Percentiles rank a stretch among this genome's conserved stretches.
Evolutionary conservation across 2,888 invertebrate species (phyloP).

Genomic region (Macroteleia sp.): DNA sequence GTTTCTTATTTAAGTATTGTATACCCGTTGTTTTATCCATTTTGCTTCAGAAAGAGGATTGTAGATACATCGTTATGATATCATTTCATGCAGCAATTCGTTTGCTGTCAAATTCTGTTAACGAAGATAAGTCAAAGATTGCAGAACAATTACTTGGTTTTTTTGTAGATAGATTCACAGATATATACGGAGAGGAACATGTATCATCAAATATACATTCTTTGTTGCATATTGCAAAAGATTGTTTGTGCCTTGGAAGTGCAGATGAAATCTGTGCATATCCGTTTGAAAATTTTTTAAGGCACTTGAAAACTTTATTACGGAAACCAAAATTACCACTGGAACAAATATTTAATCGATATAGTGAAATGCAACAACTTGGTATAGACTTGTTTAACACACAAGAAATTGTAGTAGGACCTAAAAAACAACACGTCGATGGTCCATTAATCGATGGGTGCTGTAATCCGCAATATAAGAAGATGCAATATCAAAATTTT

Average conservation of each 20-base stretch:
- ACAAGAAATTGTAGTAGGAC: not conserved
- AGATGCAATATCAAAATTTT: conserved; percentile 2
- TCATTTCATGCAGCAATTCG: conserved; percentile 23
- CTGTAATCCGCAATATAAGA: conserved; percentile 10
- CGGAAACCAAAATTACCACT: conserved; percentile 32
- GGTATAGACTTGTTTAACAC: not conserved
- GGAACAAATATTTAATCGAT: conserved; percentile 22
- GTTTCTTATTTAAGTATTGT: too few relatives aligned
- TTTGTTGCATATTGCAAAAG: conserved; percentile 10
- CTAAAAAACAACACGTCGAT: not conserved
- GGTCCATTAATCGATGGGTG: conserved; percentile 14
- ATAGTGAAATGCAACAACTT: conserved; percentile 11
- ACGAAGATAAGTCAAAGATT: not conserved
- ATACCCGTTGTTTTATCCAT: too few relatives aligned
- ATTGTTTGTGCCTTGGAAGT: conserved; percentile 5
- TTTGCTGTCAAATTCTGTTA: not conserved
- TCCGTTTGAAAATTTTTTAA: conserved; percentile 27
- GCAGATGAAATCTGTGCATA: conserved; percentile 14
- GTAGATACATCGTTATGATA: not conserved
- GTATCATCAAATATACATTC: conserved; percentile 29
- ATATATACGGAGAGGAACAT: conserved; percentile 11
- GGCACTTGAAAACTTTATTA: conserved; percentile 17
- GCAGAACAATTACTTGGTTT: not conserved
- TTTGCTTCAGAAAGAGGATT: not conserved
- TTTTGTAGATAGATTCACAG: not conserved